These are phyloP conservation scores for Percina caprodes DNA, from an alignment of 2,113 vertebrate genomes.

Conservation along the genomic window DNA sequence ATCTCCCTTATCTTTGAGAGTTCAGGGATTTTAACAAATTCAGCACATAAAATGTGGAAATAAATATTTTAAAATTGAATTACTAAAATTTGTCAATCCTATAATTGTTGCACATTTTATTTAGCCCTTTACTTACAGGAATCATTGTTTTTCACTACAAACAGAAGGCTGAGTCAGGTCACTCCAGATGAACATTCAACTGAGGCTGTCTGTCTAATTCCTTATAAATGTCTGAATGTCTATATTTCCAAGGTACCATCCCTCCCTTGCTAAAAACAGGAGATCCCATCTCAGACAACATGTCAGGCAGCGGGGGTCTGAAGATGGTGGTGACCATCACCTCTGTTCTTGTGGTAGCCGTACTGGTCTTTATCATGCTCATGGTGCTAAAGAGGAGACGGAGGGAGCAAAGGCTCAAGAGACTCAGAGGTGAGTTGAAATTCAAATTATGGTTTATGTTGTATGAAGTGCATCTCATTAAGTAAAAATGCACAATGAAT, in stretches of 20 bases:
- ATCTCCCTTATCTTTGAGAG: no score
- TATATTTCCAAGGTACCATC: conserved; percentile 89
- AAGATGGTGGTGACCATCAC: conserved; percentile 99
- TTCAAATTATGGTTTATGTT: not conserved
- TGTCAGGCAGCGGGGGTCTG: conserved; percentile 93
- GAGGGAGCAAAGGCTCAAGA: conserved; percentile 96
- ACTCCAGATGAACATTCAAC: conserved; percentile 1
- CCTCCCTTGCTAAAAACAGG: conserved; percentile 95
- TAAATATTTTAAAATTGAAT: not conserved
- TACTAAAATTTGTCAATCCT: not conserved
- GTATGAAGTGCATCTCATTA: no score
- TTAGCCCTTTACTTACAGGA: not conserved
- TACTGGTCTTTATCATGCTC: conserved; percentile 93
- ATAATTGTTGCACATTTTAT: conserved; percentile 12
- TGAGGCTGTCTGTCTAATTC: not conserved
- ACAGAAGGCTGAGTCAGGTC: no score
- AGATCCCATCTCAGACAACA: conserved; percentile 92
- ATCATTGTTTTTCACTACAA: not conserved
- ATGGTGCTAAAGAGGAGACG: conserved; percentile 92
- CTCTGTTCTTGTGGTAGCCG: conserved; percentile 91
- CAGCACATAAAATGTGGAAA: conserved; percentile 15
- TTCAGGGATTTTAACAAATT: not conserved
- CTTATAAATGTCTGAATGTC: not conserved
- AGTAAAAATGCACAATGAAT: not conserved
- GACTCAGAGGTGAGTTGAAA: conserved; percentile 89